Evolutionary conservation across 92 coral and sea anemone genomes (phyloP).

Genomic region (Phenganax marumi): DNA sequence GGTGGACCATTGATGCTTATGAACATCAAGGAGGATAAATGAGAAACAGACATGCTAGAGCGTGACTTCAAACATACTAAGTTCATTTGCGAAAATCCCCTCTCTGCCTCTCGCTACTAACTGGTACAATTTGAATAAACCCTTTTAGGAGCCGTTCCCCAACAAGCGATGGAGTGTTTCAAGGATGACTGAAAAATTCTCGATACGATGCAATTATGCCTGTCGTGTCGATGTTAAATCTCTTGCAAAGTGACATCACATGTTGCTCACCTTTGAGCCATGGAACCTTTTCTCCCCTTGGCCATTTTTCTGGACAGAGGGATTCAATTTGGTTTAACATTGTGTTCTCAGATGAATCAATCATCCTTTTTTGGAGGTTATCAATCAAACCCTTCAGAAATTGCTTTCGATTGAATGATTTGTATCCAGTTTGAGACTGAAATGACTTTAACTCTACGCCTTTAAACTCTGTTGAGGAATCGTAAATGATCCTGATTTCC

Average conservation of each 20-base stretch:
- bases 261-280: slow-evolving; percentile 18
- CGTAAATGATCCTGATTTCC: not conserved
- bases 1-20: slow-evolving; percentile 33
- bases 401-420: slow-evolving; percentile 5
- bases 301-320: slow-evolving; percentile 21
- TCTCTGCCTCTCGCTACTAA: slow-evolving; percentile 13
- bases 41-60: slow-evolving; percentile 23
- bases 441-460: slow-evolving; percentile 23
- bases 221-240: slow-evolving; percentile 27
- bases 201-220: slow-evolving; percentile 13
- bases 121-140: too few species aligned
- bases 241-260: slow-evolving; percentile 13
- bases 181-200: slow-evolving; percentile 4
- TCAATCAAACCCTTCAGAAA: slow-evolving; percentile 23
- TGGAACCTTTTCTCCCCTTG: slow-evolving; percentile 22
- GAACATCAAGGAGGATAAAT: slow-evolving; percentile 32
- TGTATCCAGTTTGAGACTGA: slow-evolving; percentile 13
- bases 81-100: slow-evolving; percentile 16
- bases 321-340: slow-evolving; percentile 14
- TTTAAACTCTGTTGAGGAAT: slow-evolving; percentile 14
- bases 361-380: slow-evolving; percentile 23
- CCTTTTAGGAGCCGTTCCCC: too few species aligned
- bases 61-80: not conserved
- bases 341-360: slow-evolving; percentile 7
- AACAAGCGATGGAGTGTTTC: slow-evolving; percentile 1